These are phyloP conservation scores for Tortrix viridana DNA, from an alignment of 2,888 invertebrate genomes.

Conservation along the genomic window DNA sequence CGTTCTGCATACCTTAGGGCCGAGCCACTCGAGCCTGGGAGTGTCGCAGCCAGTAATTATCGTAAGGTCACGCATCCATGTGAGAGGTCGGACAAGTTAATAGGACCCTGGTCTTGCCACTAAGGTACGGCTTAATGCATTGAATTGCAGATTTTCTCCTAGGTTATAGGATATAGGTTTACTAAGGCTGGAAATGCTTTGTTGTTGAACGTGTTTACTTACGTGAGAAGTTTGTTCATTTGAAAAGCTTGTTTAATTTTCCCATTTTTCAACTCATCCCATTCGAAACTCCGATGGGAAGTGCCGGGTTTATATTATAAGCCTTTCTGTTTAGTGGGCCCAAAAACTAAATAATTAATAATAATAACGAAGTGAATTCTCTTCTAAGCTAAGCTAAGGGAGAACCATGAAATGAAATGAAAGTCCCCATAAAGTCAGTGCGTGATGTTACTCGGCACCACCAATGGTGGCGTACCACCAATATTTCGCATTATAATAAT, in stretches of 20 bases:
- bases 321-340: too few species aligned
- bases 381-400: background rate
- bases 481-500: constrained; percentile 28
- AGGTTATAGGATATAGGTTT: background rate
- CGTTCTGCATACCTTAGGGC: constrained; percentile 18
- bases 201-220: too few species aligned
- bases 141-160: background rate
- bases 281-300: too few species aligned
- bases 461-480: constrained; percentile 2
- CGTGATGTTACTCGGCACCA: background rate
- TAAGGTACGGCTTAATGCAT: background rate
- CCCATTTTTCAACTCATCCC: too few species aligned
- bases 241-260: too few species aligned
- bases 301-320: too few species aligned
- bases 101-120: background rate
- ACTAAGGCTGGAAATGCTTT: background rate
- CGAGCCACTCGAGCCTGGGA: constrained; percentile 8
- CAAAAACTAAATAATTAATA: too few species aligned
- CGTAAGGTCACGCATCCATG: constrained; percentile 24
- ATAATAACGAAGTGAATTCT: too few species aligned
- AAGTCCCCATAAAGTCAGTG: constrained; percentile 1
- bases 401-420: constrained; percentile 2
- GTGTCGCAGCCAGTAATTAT: constrained; percentile 22
- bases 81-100: constrained; percentile 18
- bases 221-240: too few species aligned